Evolutionary conservation across 2,113 vertebrate species (phyloP).

Genomic region (Eulemur rufifrons): DNA sequence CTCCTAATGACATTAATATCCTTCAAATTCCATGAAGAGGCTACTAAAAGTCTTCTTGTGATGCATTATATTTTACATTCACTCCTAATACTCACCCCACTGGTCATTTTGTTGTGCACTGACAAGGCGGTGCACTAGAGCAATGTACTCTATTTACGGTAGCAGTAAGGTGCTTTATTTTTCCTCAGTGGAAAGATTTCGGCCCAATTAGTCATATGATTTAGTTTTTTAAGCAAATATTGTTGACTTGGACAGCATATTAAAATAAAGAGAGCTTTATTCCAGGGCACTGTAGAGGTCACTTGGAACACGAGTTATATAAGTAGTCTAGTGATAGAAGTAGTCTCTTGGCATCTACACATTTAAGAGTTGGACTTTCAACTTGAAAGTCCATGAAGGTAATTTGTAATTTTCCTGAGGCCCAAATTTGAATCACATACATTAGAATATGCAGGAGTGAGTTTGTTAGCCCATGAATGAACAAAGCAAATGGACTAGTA

Average conservation of each 20-base stretch:
- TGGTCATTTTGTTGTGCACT: neutral
- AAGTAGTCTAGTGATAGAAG: neutral
- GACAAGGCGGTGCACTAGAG: neutral
- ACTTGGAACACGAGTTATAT: neutral
- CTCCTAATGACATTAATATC: neutral
- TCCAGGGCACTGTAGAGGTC: neutral
- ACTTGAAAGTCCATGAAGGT: neutral
- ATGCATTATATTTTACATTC: neutral
- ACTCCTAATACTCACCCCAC: neutral
- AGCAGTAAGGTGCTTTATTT: neutral
- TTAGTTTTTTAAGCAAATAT: slow-evolving; percentile 17
- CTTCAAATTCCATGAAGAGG: neutral
- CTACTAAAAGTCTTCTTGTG: neutral
- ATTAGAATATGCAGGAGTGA: neutral
- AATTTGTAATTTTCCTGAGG: neutral
- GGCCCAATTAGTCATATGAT: neutral
- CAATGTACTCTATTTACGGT: neutral
- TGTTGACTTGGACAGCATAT: neutral
- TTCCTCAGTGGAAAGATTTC: neutral
- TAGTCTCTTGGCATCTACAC: neutral
- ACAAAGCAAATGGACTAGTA: neutral
- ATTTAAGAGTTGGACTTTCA: neutral
- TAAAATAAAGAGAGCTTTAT: neutral
- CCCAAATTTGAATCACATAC: neutral
- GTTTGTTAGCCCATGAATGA: neutral